These are phyloP conservation scores for Lanistes nyassanus DNA, from an alignment of 1,140 invertebrate species.

Conservation along the genomic window DNA sequence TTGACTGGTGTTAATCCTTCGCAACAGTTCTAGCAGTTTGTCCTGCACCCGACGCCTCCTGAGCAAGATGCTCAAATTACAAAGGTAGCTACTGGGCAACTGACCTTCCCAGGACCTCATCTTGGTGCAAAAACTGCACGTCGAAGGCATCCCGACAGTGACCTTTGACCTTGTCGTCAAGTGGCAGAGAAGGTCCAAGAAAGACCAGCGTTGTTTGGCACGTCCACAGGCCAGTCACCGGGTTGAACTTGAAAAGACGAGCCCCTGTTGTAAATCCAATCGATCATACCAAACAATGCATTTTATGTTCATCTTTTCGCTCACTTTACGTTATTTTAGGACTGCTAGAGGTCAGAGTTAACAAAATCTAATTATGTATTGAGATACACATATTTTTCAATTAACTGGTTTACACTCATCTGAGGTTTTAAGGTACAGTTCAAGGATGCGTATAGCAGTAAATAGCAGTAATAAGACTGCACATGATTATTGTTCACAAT, in stretches of 20 bases:
- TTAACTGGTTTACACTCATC: too few species aligned
- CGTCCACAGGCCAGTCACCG: slow-evolving; percentile 35
- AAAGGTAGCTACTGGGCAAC: too few species aligned
- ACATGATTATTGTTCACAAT: too few species aligned
- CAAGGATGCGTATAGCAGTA: too few species aligned
- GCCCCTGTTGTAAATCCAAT: slow-evolving; percentile 14
- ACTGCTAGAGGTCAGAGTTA: background rate
- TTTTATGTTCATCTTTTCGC: background rate
- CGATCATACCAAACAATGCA: background rate
- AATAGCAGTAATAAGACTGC: too few species aligned
- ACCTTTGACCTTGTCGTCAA: slow-evolving; percentile 28
- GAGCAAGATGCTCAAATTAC: too few species aligned
- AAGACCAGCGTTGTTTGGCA: slow-evolving; percentile 28
- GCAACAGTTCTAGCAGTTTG: too few species aligned
- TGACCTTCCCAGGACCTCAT: slow-evolving; percentile 32
- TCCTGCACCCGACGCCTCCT: too few species aligned
- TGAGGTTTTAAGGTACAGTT: too few species aligned
- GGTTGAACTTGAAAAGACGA: slow-evolving; percentile 33
- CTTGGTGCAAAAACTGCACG: slow-evolving; percentile 33
- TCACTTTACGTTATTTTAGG: background rate
- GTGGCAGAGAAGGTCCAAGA: slow-evolving; percentile 8
- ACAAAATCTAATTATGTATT: background rate
- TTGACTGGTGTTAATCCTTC: too few species aligned
- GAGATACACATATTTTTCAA: too few species aligned
- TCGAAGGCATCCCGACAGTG: slow-evolving; percentile 28